Conservation (phyloP, 1,140 invertebrate genomes). For the Sarcophaga peregrina region DNA sequence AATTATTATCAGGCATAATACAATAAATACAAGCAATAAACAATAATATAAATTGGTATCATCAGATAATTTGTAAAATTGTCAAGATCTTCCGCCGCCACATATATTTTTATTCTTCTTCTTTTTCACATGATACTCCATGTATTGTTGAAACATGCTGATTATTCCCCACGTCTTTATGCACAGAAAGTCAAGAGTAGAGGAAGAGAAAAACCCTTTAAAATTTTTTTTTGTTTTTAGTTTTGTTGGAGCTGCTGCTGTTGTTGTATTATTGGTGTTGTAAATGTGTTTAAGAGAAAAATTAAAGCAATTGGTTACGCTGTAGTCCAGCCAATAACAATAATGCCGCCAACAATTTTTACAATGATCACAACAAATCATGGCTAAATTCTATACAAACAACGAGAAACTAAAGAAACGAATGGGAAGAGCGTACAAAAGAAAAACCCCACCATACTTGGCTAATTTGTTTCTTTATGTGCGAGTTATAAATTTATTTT, state of each 20-base stretch:
- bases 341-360: slow-evolving; percentile 34
- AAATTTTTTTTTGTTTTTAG: too few relatives aligned
- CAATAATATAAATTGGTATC: slow-evolving; percentile 41
- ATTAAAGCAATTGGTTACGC: slow-evolving; percentile 37
- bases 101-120: slow-evolving; percentile 11
- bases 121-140: neutral
- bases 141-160: too few relatives aligned
- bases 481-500: slow-evolving; percentile 26
- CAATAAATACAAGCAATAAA: slow-evolving; percentile 32
- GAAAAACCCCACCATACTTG: slow-evolving; percentile 32
- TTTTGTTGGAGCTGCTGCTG: neutral
- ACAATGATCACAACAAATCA: slow-evolving; percentile 42
- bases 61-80: slow-evolving; percentile 37
- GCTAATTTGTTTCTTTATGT: slow-evolving; percentile 2
- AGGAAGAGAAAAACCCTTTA: too few relatives aligned
- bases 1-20: slow-evolving; percentile 8
- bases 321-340: slow-evolving; percentile 22
- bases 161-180: too few relatives aligned
- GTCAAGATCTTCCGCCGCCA: slow-evolving; percentile 42
- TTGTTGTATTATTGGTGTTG: neutral
- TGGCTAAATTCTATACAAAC: slow-evolving; percentile 25
- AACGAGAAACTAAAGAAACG: neutral
- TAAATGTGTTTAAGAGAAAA: slow-evolving; percentile 23
- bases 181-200: too few relatives aligned
- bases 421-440: neutral